Evolutionary conservation across 2,888 invertebrate species (phyloP).

Genomic region (Dicyrtoma fusca): DNA sequence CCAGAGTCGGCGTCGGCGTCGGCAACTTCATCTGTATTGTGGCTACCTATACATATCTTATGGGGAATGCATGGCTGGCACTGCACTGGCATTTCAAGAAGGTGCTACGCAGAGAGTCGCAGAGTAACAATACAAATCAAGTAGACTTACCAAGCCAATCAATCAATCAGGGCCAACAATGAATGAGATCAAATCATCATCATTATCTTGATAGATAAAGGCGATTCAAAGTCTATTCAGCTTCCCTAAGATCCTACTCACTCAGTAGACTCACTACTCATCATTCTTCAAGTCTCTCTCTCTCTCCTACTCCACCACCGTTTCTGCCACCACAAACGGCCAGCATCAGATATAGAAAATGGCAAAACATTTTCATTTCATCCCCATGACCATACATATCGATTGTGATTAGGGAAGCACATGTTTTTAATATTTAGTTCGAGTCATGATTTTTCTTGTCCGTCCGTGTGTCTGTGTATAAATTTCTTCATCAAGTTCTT

Average conservation of each 20-base stretch:
- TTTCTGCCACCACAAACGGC: no score
- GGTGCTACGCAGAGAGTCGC: conserved; percentile 14
- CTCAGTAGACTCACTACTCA: background rate
- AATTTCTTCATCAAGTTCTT: conserved; percentile 15
- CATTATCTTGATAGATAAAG: conserved; percentile 29
- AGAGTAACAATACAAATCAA: conserved; percentile 20
- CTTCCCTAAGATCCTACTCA: conserved; percentile 5
- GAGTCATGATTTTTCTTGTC: background rate
- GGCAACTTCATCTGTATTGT: background rate
- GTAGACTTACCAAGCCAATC: conserved; percentile 25
- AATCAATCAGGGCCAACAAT: conserved; percentile 37
- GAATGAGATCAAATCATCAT: conserved; percentile 41
- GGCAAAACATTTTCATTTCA: no score
- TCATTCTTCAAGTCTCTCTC: background rate
- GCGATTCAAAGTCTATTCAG: conserved; percentile 26
- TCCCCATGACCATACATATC: no score
- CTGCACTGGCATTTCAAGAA: background rate
- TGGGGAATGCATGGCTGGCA: background rate
- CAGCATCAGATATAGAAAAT: background rate
- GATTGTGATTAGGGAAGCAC: no score
- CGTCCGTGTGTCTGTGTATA: background rate
- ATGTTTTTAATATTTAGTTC: no score
- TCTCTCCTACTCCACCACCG: no score
- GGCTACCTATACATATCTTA: no score
- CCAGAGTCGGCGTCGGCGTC: background rate